Conservation (phyloP, 2,888 invertebrate species). For the Mythimna vitellina region DNA sequence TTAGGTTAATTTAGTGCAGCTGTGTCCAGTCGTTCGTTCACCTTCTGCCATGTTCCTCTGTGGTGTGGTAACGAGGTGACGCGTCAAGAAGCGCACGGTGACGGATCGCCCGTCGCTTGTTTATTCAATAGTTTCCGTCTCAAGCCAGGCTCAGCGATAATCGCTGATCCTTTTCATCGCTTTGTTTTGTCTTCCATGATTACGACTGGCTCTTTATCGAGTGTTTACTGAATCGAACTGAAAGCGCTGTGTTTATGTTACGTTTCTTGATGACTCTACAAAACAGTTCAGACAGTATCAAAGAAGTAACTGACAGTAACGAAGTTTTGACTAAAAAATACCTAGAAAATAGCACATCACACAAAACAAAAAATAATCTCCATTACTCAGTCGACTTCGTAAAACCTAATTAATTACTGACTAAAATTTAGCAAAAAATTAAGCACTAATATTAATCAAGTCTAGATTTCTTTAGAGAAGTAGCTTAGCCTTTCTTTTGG, state of each 20-base stretch:
- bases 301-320: neutral
- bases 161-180: constrained; percentile 63
- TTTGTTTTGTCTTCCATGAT: constrained; percentile 64
- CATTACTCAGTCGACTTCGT: too few species aligned
- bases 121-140: constrained; percentile 73
- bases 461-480: neutral
- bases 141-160: constrained; percentile 57
- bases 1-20: neutral
- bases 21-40: neutral
- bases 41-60: constrained; percentile 47
- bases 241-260: constrained; percentile 39
- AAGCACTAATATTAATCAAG: neutral
- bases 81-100: constrained; percentile 60
- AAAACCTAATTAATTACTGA: neutral
- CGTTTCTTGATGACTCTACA: constrained; percentile 19
- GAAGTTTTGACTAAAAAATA: neutral
- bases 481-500: neutral
- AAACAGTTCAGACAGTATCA: neutral
- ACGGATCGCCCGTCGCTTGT: constrained; percentile 69
- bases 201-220: constrained; percentile 51
- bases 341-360: neutral
- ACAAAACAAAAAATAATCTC: neutral
- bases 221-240: constrained; percentile 38
- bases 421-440: neutral
- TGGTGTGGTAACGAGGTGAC: constrained; percentile 36